Base-by-base conservation (phyloP, 1,140 invertebrate genomes). In the Aphidius gifuensis region DNA sequence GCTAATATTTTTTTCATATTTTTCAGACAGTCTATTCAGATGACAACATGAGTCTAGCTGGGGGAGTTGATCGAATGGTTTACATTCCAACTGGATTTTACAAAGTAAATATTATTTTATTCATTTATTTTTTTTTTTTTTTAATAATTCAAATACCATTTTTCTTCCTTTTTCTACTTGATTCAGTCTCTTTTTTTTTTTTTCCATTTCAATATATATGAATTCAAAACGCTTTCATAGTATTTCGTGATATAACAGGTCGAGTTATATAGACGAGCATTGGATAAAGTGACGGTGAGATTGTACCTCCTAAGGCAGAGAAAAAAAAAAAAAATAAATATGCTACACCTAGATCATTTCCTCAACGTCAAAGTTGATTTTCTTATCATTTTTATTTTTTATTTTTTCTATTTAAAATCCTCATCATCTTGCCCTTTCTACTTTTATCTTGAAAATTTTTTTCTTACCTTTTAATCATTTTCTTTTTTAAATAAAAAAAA, bases 1-100 rank as follows among this genome's bases (percentile, higher is more conserved):
- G 4, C 4, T 32, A 32, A 32, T 32, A 32, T 32, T 40, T 62
- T 70, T 69, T 60, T 16, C 16, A 16, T 16, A 16, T 16, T 72
- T 84, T 83, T 40, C 79, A 89, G 83, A 89, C 87, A 0, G 82
- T 87, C 9, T 88, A 86, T 74, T 92, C 90, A 2, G 86, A 88
- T 39, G 90, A 93, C 72, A 89, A 89, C 9, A 85, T 86, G 21
- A 92, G 90, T 38, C 72, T 93, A 0, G 85, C 85, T 53, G 90
- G 90, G 6, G 81, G 80, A 16, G 61, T 75, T 38, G 90, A 92
- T 61, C 85, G 88, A 51, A 92, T 95, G 79, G 82, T 93, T 3
- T 96, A 93, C 75, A 88, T 93, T 7, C 90, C 89, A 21, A 94
- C 92, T 5, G 93, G 88, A 42, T 88, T 90, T 73, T 97, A 94